Evolutionary conservation across 2,888 invertebrate genomes (phyloP).

Genomic region (Sarcophaga variegata): DNA sequence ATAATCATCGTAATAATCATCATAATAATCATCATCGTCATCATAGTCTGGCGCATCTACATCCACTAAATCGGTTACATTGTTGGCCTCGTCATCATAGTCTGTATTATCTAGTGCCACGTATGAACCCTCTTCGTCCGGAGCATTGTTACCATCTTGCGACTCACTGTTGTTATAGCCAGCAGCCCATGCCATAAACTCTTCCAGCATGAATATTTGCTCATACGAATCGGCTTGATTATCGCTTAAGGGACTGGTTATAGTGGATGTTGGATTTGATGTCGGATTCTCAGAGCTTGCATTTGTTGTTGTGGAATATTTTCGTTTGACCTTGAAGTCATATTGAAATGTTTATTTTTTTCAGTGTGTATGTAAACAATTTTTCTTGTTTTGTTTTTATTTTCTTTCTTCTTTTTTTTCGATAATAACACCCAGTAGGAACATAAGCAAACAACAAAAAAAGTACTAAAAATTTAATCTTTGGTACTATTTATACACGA

Average conservation of each 20-base stretch:
- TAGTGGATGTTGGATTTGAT: conserved; percentile 10
- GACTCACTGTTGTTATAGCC: too few relatives aligned
- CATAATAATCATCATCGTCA: conserved; percentile 45
- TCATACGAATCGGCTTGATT: conserved; percentile 19
- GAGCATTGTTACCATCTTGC: too few relatives aligned
- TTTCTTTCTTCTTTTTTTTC: conserved; percentile 36
- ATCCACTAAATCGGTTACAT: background rate
- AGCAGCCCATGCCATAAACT: conserved; percentile 34
- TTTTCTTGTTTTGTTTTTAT: conserved; percentile 1
- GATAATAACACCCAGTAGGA: conserved; percentile 29
- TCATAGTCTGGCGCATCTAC: background rate
- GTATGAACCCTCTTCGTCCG: too few relatives aligned
- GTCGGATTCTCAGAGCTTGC: background rate
- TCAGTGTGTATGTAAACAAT: background rate
- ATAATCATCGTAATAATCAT: conserved; percentile 7
- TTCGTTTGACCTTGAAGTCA: conserved; percentile 43
- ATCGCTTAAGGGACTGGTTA: background rate
- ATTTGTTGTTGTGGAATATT: conserved; percentile 6
- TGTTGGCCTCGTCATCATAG: conserved; percentile 23
- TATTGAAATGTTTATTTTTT: background rate
- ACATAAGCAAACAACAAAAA: background rate
- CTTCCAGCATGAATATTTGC: conserved; percentile 59
- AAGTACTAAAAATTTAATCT: too few relatives aligned
- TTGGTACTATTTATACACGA: too few relatives aligned
- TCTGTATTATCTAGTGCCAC: background rate